phyloP scores from a whole-genome alignment of 2,113 vertebrate genomes.

The Varanus salvator region DNA sequence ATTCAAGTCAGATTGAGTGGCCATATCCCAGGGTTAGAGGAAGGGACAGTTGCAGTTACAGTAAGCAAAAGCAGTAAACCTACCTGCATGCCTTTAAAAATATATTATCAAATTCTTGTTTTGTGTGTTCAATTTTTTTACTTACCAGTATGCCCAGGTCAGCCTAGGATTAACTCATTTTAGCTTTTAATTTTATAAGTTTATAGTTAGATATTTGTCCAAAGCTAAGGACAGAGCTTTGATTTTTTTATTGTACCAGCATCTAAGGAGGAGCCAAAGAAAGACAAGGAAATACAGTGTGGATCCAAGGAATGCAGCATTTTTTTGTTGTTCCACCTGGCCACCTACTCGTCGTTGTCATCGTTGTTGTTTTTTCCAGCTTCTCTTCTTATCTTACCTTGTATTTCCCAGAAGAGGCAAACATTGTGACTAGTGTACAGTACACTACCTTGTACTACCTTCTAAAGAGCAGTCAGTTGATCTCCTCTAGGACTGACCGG shows the following conservation, averaged over 20 bases:
- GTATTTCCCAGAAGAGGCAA: neutral
- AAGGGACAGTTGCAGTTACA: neutral
- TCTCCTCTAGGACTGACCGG: no score
- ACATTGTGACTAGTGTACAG: neutral
- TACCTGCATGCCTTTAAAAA: neutral
- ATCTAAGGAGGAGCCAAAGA: neutral
- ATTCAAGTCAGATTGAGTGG: neutral
- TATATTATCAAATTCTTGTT: neutral
- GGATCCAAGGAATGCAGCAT: no score
- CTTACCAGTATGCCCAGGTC: neutral
- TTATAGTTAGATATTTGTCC: neutral
- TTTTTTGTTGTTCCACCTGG: no score
- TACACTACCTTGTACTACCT: no score
- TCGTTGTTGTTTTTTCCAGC: neutral
- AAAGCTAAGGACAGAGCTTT: neutral
- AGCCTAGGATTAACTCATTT: neutral
- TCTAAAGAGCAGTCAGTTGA: no score
- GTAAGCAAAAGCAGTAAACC: no score
- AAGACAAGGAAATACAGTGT: no score
- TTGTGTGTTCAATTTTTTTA: neutral
- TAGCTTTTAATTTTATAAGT: neutral
- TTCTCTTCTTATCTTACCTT: neutral
- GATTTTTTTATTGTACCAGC: neutral
- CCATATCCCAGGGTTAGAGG: neutral
- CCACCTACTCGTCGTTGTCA: no score